Evolutionary conservation across 2,113 vertebrate genomes (phyloP).

Genomic region (Albula goreensis): DNA sequence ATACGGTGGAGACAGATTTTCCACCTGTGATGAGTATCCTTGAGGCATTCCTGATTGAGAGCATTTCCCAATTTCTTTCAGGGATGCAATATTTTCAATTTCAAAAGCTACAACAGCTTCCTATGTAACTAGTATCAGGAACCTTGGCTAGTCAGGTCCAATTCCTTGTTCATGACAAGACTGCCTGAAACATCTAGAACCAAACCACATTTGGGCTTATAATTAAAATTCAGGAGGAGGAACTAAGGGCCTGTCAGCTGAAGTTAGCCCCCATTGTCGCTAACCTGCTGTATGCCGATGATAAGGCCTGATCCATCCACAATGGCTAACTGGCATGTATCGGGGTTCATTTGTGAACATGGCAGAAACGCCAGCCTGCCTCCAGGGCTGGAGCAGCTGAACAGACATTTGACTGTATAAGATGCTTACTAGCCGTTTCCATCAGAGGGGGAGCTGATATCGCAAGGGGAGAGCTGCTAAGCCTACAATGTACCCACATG

Average conservation of each 20-base stretch:
- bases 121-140: not conserved
- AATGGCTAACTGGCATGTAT: conserved; percentile 8
- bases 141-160: not conserved
- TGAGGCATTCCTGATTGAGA: not conserved
- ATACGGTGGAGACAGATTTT: not conserved
- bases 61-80: not conserved
- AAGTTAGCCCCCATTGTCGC: not conserved
- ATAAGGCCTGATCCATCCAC: conserved; percentile 28
- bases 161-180: not conserved
- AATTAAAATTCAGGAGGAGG: not conserved
- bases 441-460: not conserved
- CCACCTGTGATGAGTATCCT: not conserved
- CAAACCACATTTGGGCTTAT: not conserved
- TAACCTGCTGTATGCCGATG: conserved; percentile 24
- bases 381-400: not conserved
- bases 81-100: too few relatives aligned
- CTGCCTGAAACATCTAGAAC: not conserved
- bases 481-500: not conserved
- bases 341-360: not conserved
- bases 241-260: not conserved
- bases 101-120: too few relatives aligned
- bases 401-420: conserved; percentile 10
- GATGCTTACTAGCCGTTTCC: conserved; percentile 24
- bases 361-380: conserved; percentile 12
- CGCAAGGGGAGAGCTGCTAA: not conserved